These are phyloP conservation scores for Macropodus opercularis DNA, from an alignment of 2,797 vertebrate genomes.

Conservation along the genomic window DNA sequence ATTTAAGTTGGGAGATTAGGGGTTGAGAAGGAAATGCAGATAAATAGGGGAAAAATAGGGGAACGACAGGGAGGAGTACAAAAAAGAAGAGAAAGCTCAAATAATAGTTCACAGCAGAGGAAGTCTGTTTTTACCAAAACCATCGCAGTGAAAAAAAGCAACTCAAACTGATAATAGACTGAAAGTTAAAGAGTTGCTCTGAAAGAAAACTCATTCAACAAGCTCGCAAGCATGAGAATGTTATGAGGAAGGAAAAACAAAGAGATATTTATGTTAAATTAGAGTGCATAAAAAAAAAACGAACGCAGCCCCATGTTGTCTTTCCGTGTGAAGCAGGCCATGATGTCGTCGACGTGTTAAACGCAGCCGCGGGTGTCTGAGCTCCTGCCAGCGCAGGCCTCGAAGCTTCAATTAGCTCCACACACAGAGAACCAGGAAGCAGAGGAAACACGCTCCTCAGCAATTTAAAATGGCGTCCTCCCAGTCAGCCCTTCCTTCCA, in stretches of 20 bases:
- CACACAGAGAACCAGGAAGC: constrained; percentile 65
- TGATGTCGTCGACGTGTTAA: constrained; percentile 18
- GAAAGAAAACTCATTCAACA: constrained; percentile 33
- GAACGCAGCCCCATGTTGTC: constrained; percentile 21
- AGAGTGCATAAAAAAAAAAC: constrained; percentile 14
- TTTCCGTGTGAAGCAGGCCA: constrained; percentile 20
- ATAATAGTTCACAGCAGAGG: constrained; percentile 69
- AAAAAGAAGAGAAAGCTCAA: constrained; percentile 77
- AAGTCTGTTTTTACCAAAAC: constrained; percentile 61
- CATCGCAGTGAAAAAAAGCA: constrained; percentile 63
- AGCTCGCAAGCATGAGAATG: constrained; percentile 57
- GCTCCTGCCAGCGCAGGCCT: constrained; percentile 44
- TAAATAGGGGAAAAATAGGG: constrained; percentile 45
- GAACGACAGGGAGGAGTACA: constrained; percentile 65
- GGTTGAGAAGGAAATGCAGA: constrained; percentile 62
- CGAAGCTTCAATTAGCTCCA: constrained; percentile 52
- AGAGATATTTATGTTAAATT: constrained; percentile 18
- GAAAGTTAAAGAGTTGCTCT: constrained; percentile 31
- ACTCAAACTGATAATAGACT: constrained; percentile 49
- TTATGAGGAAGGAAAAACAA: constrained; percentile 43
- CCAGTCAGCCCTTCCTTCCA: constrained; percentile 37
- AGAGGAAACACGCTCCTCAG: constrained; percentile 24
- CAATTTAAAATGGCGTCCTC: constrained; percentile 61
- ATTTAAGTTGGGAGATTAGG: constrained; percentile 65
- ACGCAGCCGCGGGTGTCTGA: constrained; percentile 25